These are phyloP conservation scores for Drosophila parthenogenetica DNA, from an alignment of 2,888 invertebrate genomes.

Conservation along the genomic window DNA sequence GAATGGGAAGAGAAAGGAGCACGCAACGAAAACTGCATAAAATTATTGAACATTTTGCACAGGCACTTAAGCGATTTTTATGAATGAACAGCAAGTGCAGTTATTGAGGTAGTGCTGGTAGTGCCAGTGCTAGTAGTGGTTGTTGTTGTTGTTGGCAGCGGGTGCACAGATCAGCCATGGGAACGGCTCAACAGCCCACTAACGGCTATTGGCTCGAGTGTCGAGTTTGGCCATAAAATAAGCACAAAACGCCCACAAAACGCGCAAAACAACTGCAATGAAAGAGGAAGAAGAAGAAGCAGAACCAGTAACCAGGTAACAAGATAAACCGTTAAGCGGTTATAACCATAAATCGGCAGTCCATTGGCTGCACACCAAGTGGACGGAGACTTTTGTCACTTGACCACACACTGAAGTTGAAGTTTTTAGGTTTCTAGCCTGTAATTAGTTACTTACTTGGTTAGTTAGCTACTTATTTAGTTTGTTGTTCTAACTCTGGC, in stretches of 20 bases:
- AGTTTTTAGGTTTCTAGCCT: constrained; percentile 27
- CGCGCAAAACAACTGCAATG: background rate
- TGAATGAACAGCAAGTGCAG: constrained; percentile 57
- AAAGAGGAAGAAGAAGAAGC: background rate
- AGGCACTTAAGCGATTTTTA: constrained; percentile 48
- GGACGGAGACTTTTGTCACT: constrained; percentile 31
- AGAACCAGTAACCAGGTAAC: constrained; percentile 28
- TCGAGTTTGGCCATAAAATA: constrained; percentile 50
- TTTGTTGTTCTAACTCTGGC: constrained; percentile 14
- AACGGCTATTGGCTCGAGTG: constrained; percentile 30
- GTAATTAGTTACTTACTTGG: constrained; percentile 53
- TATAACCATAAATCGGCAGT: constrained; percentile 46
- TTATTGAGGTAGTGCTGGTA: constrained; percentile 12
- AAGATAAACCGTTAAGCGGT: constrained; percentile 38
- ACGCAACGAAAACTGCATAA: constrained; percentile 22
- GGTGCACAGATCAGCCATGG: constrained; percentile 49
- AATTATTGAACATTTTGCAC: constrained; percentile 44
- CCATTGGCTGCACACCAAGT: constrained; percentile 22
- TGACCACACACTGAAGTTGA: constrained; percentile 27
- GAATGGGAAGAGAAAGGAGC: background rate
- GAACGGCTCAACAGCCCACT: constrained; percentile 35
- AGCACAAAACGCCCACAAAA: constrained; percentile 57
- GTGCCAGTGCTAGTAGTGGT: background rate
- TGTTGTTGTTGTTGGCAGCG: constrained; percentile 18
- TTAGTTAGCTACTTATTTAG: constrained; percentile 15